Conservation (phyloP, 2,113 vertebrate genomes). For the Seriola rivoliana region DNA sequence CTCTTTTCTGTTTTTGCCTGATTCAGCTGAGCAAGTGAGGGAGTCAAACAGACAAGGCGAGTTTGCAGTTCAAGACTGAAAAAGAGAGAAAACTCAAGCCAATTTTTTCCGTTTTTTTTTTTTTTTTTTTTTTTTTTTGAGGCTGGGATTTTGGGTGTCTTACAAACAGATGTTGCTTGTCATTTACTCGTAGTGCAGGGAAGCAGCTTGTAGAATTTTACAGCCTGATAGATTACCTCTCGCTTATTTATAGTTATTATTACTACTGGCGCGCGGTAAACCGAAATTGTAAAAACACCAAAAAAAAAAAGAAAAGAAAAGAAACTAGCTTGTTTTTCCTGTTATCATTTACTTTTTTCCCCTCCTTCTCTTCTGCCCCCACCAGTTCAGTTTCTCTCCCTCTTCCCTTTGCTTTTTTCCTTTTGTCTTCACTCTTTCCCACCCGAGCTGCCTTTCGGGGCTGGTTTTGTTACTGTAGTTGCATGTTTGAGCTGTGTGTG, state of each 20-base stretch:
- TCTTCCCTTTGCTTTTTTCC: constrained; percentile 49
- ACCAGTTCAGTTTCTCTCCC: constrained; percentile 38
- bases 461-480: constrained; percentile 61
- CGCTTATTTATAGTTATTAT: constrained; percentile 57
- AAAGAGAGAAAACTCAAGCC: constrained; percentile 73
- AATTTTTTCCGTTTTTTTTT: constrained; percentile 46
- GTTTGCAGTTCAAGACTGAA: constrained; percentile 67
- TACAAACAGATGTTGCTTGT: constrained; percentile 93
- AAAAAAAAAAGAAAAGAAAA: background rate
- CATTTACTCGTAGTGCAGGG: constrained; percentile 87
- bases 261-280: constrained; percentile 49
- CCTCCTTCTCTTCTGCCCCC: constrained; percentile 11
- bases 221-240: constrained; percentile 74
- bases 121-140: constrained; percentile 63
- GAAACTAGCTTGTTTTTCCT: constrained; percentile 35
- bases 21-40: constrained; percentile 76
- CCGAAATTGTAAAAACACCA: constrained; percentile 68
- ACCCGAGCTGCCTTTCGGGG: constrained; percentile 47
- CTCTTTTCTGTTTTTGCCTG: constrained; percentile 74
- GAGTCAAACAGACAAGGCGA: constrained; percentile 75
- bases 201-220: constrained; percentile 85
- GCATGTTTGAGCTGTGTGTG: constrained; percentile 53
- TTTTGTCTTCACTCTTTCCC: constrained; percentile 65
- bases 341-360: constrained; percentile 59
- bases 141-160: constrained; percentile 86